A percentile compares a stretch with the other conserved stretches of the same genome.
These are phyloP conservation scores for Sciurus carolinensis DNA, from an alignment of 2,797 vertebrate genomes.

Conservation along the genomic window DNA sequence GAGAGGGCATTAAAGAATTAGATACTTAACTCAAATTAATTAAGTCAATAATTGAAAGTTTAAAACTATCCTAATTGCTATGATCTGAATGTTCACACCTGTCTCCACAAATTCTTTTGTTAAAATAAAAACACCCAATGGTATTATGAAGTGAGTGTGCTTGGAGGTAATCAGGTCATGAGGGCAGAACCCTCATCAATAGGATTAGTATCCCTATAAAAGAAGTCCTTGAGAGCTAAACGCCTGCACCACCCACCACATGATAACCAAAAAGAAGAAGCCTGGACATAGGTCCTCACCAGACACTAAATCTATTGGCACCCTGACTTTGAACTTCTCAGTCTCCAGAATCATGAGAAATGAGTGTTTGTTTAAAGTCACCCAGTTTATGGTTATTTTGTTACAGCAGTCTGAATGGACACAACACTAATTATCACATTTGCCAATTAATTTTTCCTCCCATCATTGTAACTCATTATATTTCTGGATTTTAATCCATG, in stretches of 20 bases:
- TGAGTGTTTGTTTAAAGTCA: neutral
- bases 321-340: neutral
- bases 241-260: too few species aligned
- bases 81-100: neutral
- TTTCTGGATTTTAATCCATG: conserved; percentile 23
- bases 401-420: neutral
- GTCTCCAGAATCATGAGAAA: neutral
- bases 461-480: neutral
- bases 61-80: neutral
- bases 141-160: neutral
- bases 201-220: neutral
- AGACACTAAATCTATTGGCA: neutral
- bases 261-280: neutral
- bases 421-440: neutral
- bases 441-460: neutral
- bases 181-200: neutral
- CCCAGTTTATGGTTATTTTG: neutral
- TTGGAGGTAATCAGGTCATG: neutral
- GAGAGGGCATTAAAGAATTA: neutral
- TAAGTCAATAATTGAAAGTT: neutral
- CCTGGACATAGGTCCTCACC: neutral
- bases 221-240: too few species aligned
- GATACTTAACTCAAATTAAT: neutral
- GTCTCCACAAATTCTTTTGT: neutral
- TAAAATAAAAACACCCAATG: neutral